Evolutionary conservation across 2,888 invertebrate species (phyloP).

Genomic region (Troides oblongomaculatus): DNA sequence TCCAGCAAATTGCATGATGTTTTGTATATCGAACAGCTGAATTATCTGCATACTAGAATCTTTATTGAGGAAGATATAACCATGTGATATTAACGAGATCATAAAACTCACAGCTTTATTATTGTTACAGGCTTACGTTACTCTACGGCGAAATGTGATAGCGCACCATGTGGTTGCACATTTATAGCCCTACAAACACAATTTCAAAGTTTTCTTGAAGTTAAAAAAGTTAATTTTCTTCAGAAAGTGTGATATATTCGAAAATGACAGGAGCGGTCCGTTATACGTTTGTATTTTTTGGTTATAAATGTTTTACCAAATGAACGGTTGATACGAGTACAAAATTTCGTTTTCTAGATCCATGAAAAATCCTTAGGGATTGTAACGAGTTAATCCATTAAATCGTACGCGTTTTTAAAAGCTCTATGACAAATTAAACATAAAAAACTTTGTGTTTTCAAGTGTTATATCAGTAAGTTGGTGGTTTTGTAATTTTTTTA

Average conservation of each 20-base stretch:
- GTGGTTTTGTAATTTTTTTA: too few species aligned
- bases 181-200: not conserved
- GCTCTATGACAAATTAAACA: too few species aligned
- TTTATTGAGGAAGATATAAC: slow-evolving; percentile 27
- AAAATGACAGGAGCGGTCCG: too few species aligned
- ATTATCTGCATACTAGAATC: slow-evolving; percentile 23
- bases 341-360: too few species aligned
- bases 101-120: slow-evolving; percentile 23
- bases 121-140: slow-evolving; percentile 1
- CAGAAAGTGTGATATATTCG: too few species aligned
- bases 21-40: slow-evolving; percentile 24
- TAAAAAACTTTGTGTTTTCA: too few species aligned
- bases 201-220: not conserved
- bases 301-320: not conserved
- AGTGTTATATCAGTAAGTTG: too few species aligned
- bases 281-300: too few species aligned
- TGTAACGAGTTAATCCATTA: too few species aligned
- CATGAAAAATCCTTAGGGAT: too few species aligned
- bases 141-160: not conserved
- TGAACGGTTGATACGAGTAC: not conserved
- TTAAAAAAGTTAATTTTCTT: not conserved
- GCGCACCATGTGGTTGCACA: not conserved
- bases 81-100: slow-evolving; percentile 24
- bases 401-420: too few species aligned
- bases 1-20: slow-evolving; percentile 16